A percentile compares a stretch with the other conserved stretches of the same genome.
Conservation (phyloP, 2,113 vertebrate genomes). For the Phrynosoma platyrhinos region DNA sequence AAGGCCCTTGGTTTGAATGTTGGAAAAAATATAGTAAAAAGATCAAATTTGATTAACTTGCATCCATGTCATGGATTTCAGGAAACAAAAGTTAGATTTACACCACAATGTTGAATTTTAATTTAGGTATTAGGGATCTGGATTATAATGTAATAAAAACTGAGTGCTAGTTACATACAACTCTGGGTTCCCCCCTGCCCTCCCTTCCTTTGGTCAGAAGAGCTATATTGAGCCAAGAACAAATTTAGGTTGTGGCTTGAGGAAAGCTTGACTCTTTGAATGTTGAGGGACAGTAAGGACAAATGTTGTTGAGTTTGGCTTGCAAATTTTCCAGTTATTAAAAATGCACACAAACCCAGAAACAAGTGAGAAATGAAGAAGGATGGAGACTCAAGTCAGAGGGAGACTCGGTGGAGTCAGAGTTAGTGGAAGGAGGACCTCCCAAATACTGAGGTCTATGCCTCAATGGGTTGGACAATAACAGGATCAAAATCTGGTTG, state of each 20-base stretch:
- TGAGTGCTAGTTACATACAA: background rate
- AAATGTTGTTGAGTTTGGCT: slow-evolving; percentile 26
- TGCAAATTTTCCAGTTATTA: slow-evolving; percentile 22
- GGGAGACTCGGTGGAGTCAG: background rate
- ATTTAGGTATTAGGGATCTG: slow-evolving; percentile 18
- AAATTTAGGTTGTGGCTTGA: slow-evolving; percentile 20
- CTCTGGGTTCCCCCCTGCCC: slow-evolving; percentile 2
- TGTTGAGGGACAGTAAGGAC: slow-evolving; percentile 14
- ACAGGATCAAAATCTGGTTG: background rate
- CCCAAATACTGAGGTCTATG: background rate
- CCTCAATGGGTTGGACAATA: background rate
- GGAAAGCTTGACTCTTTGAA: slow-evolving; percentile 9
- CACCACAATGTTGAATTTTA: slow-evolving; percentile 7
- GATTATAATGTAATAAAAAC: slow-evolving; percentile 27
- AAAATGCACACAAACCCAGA: background rate
- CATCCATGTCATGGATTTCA: slow-evolving; percentile 31
- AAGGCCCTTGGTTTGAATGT: slow-evolving; percentile 64
- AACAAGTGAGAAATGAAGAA: background rate
- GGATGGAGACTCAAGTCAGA: background rate
- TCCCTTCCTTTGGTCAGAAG: slow-evolving; percentile 11
- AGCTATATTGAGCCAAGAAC: slow-evolving; percentile 3
- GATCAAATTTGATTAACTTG: slow-evolving; percentile 35
- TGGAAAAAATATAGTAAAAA: slow-evolving; percentile 69
- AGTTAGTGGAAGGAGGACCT: background rate
- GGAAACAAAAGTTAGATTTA: slow-evolving; percentile 37